These are phyloP conservation scores for Zonitis immaculata DNA, from an alignment of 2,888 invertebrate species.

Conservation along the genomic window DNA sequence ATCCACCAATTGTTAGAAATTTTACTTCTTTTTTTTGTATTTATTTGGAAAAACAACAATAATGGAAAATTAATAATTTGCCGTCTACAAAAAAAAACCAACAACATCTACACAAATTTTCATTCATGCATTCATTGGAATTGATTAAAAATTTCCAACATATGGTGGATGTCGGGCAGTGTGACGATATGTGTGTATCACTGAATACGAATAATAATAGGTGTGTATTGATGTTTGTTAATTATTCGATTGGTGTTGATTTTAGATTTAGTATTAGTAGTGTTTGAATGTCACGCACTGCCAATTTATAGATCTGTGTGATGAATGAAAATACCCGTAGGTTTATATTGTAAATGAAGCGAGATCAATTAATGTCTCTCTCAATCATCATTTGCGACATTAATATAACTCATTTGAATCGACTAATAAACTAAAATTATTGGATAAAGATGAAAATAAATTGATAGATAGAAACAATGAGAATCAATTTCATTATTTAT, in stretches of 20 bases:
- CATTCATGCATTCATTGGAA: conserved; percentile 13
- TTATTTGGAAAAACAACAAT: background rate
- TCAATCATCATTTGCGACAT: conserved; percentile 9
- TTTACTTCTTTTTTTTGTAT: background rate
- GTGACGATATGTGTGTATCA: too few relatives aligned
- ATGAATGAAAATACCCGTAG: conserved; percentile 15
- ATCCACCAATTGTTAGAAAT: conserved; percentile 2
- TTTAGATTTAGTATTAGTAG: conserved; percentile 13
- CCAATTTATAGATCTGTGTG: conserved; percentile 17
- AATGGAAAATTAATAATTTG: too few relatives aligned
- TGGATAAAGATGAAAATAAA: background rate
- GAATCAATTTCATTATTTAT: too few relatives aligned
- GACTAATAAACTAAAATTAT: conserved; percentile 1
- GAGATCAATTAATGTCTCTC: too few relatives aligned
- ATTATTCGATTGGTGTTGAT: conserved; percentile 12
- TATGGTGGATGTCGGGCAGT: conserved; percentile 8
- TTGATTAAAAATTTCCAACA: background rate
- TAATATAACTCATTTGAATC: background rate
- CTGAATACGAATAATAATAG: background rate
- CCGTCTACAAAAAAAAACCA: too few relatives aligned
- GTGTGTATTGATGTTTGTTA: conserved; percentile 10
- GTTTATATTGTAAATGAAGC: background rate
- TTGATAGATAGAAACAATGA: too few relatives aligned
- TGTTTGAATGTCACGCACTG: conserved; percentile 18
- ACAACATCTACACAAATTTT: conserved; percentile 13